Conservation (phyloP, 2,797 vertebrate species). For the Hypotaenidia okinawae region DNA sequence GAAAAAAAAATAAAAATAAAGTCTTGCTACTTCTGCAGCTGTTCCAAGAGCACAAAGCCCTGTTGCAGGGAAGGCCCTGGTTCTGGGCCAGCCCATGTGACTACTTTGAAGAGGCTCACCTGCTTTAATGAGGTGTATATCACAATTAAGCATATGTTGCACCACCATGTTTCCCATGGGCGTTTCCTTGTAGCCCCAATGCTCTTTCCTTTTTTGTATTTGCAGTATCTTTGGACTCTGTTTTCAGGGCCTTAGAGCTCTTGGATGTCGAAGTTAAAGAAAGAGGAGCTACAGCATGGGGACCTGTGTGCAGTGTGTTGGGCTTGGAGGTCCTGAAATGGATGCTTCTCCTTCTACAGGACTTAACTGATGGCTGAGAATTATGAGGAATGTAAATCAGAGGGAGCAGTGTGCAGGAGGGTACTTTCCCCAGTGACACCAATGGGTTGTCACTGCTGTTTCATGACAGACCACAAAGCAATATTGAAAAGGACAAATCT, state of each 20-base stretch:
- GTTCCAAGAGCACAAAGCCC: neutral
- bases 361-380: neutral
- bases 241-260: neutral
- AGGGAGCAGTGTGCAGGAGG: neutral
- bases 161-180: neutral
- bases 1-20: neutral
- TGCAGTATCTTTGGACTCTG: neutral
- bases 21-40: conserved; percentile 13
- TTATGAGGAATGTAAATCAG: neutral
- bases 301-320: neutral
- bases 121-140: neutral
- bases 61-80: neutral
- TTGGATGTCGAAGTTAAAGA: neutral
- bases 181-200: neutral
- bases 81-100: conserved; percentile 40
- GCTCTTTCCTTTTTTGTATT: neutral
- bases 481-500: neutral
- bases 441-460: neutral
- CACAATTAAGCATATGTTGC: neutral
- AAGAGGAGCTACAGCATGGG: neutral
- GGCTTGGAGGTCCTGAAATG: neutral
- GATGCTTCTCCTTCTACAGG: neutral
- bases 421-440: neutral
- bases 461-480: neutral
- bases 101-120: conserved; percentile 27